Evolutionary conservation across 1,140 invertebrate species (phyloP), one percentile per base, ranked within the genome.

Genomic region (Maconellicoccus hirsutus): DNA sequence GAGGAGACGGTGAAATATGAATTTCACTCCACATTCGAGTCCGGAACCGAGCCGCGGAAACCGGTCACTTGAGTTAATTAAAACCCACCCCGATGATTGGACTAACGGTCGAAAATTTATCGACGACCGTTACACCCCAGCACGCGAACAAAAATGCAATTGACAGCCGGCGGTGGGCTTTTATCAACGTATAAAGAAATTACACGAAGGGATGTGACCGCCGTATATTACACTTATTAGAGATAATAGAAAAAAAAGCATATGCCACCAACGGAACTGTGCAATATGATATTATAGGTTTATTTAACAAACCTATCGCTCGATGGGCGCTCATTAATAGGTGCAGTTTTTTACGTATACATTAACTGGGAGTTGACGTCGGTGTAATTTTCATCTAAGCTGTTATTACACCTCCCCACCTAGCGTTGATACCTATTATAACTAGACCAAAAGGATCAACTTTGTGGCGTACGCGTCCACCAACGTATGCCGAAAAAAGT

Each of bases 231-330:
- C 61, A 66, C 61, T 66, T 66, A 66, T 66, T 66, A 66, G 7
- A 23, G 61, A 66, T 66, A 66, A 66, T 66, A 59, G 61, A 19
- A 22, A 10, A 66, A 66, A 66, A 66, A 66, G 61, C 61, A 66
- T 66, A 66, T 66, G 61, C 61, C 61, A 66, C 61, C 22, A 66
- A 66, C 61, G 61, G 61, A 66, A 66, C 61, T 66, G 61, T 66
- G 61, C 61, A 66, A 66, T 66, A 66, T 66, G 61, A 66, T 66
- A 66, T 66, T 10, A 12, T 33, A 33, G 29, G 29, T 33, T 33
- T 12, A 33, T 33, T 33, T 33, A 6, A 33, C 12, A 33, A 33
- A 12, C 29, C n/a, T n/a, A n/a, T n/a, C n/a, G 12, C 3, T 12
- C 29, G 3, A 33, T 33, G 29, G 29, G 42, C 42, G 42, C 3